A percentile compares a stretch with the other conserved stretches of the same genome.
Evolutionary conservation across 2,113 vertebrate genomes (phyloP).

Genomic region (Lota lota): DNA sequence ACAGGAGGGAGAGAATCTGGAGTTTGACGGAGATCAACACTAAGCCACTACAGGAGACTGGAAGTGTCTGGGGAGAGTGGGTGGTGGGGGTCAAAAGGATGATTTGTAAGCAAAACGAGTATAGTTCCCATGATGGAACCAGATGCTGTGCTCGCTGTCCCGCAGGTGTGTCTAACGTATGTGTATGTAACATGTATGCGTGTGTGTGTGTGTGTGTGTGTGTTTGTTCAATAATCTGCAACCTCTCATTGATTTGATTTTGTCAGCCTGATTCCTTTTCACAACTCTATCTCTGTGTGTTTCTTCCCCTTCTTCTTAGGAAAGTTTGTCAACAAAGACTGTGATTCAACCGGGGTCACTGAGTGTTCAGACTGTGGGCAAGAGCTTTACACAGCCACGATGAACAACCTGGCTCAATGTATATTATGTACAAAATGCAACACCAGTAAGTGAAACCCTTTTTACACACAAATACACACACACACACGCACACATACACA

Average conservation of each 20-base stretch:
- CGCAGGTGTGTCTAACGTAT: conserved; percentile 51
- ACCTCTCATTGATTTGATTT: neutral
- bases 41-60: no score
- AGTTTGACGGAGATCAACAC: no score
- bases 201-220: neutral
- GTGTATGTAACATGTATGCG: neutral
- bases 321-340: conserved; percentile 13
- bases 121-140: rapidly evolving
- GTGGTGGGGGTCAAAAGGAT: neutral
- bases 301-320: conserved; percentile 42
- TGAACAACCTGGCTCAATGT: conserved; percentile 25
- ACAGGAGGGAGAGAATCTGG: no score
- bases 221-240: neutral
- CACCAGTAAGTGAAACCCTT: conserved; percentile 38
- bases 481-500: neutral
- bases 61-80: no score
- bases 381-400: conserved; percentile 2
- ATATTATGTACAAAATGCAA: conserved; percentile 30
- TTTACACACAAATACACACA: neutral
- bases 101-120: neutral
- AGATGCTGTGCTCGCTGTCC: conserved; percentile 40
- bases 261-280: neutral
- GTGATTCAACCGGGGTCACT: rapidly evolving
- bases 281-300: neutral
- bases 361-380: conserved; percentile 34